Evolutionary conservation across 2,888 invertebrate species (phyloP), one percentile per base, ranked within the genome.

Genomic region (Aphodius sticticus): DNA sequence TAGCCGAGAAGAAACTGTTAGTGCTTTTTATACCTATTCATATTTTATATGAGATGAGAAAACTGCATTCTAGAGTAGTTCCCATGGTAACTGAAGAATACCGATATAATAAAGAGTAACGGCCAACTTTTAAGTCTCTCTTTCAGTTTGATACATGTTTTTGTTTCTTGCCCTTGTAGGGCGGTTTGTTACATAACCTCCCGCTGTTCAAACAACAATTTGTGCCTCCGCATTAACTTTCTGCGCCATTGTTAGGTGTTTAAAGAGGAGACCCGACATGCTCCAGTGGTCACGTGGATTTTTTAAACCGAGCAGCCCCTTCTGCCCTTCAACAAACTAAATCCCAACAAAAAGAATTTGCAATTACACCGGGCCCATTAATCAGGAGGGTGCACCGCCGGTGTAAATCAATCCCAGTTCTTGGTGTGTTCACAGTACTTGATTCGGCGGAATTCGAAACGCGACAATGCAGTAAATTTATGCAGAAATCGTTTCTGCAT

Each of bases 361-460:
- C 87, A 88, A 88, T 88, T 88, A 88, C 85, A 87, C 86, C 84
- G 86, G 85, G 85, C 87, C 53, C 86, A 88, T 88, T 88, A 87
- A 88, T 88, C 88, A 88, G 83, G 86, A 84, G 53, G 53, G 53
- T 53, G 85, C 84, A 87, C 86, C 87, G 85, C 86, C 12, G 86
- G 85, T 86, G 87, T 88, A 88, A 88, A 88, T 88, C 88, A 88
- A 88, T 88, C 88, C 87, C 86, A 86, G 86, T 88, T 88, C 53
- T 53, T 53, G 53, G 9, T 53, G 12, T 12, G 53, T 5, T 53
- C 53, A 53, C 53, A 53, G 53, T 12, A 53, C 53, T 53, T 53
- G 53, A 53, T 53, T 53, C 53, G 53, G 7, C 7, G 53, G 53
- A 53, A 53, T 53, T 53, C 53, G 53, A 53, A 53, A 53, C 53